Conservation (phyloP, 2,113 vertebrate species). For the Tachysurus vachellii region DNA sequence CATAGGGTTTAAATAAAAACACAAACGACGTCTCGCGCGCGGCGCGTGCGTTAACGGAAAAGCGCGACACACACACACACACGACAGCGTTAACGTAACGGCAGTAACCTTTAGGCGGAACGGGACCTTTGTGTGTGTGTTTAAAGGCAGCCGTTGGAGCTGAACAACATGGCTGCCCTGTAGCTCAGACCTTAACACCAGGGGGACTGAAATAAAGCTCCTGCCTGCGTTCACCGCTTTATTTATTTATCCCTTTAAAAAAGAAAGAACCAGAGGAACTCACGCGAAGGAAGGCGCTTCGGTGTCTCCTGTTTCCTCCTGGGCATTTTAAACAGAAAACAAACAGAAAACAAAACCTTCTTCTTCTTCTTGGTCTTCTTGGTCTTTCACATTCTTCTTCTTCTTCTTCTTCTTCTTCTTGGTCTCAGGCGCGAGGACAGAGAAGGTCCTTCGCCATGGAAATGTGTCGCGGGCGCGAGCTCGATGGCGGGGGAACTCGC, state of each 20-base stretch:
- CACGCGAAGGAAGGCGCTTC: slow-evolving; percentile 99
- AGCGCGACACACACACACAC: background rate
- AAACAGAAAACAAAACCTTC: slow-evolving; percentile 12
- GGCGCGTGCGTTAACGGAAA: slow-evolving; percentile 66
- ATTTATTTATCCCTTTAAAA: slow-evolving; percentile 83
- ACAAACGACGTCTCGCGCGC: background rate
- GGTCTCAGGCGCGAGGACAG: slow-evolving; percentile 73
- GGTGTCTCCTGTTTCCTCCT: slow-evolving; percentile 99
- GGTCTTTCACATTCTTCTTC: slow-evolving; percentile 61
- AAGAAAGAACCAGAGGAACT: slow-evolving; percentile 82
- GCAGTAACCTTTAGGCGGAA: slow-evolving; percentile 62
- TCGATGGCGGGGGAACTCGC: slow-evolving; percentile 70
- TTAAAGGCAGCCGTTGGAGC: slow-evolving; percentile 71
- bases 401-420: slow-evolving; percentile 62
- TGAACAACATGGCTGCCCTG: slow-evolving; percentile 99
- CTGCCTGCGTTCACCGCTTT: slow-evolving; percentile 90
- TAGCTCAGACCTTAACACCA: slow-evolving; percentile 83
- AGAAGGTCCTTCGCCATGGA: slow-evolving; percentile 77
- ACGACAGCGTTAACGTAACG: slow-evolving; percentile 47
- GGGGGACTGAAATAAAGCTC: slow-evolving; percentile 77
- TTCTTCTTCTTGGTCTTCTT: slow-evolving; percentile 55
- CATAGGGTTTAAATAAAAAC: background rate
- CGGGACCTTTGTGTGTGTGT: slow-evolving; percentile 77
- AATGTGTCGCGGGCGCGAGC: slow-evolving; percentile 73
- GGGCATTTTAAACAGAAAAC: slow-evolving; percentile 84